These are phyloP conservation scores for Panagrolaimus sp. DNA, from an alignment of 1,140 invertebrate genomes.

Conservation along the genomic window DNA sequence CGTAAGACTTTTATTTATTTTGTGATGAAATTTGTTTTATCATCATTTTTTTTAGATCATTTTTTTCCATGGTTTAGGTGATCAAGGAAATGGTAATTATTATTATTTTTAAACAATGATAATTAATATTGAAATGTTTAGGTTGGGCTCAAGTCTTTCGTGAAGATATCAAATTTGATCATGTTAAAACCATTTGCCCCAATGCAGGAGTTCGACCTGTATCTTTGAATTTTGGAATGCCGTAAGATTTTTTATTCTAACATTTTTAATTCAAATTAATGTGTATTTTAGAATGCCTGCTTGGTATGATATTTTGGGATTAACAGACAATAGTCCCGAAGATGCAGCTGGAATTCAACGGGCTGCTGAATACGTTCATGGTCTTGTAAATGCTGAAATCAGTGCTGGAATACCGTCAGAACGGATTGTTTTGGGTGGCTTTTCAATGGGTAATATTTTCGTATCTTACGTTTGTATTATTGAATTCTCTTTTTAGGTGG, in stretches of 20 bases:
- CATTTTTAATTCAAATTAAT: too few relatives aligned
- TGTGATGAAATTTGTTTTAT: neutral
- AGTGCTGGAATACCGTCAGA: constrained; percentile 65
- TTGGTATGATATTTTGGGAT: constrained; percentile 53
- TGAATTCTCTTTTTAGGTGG: neutral
- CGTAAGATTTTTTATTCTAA: neutral
- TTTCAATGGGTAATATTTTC: constrained; percentile 71
- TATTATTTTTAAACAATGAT: too few relatives aligned
- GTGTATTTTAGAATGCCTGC: constrained; percentile 45
- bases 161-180: constrained; percentile 31
- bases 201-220: constrained; percentile 53
- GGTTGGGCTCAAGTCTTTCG: constrained; percentile 38
- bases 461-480: too few relatives aligned
- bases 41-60: constrained; percentile 46
- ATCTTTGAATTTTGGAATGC: constrained; percentile 56
- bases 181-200: constrained; percentile 52
- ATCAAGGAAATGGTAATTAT: constrained; percentile 56
- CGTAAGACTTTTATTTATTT: constrained; percentile 6
- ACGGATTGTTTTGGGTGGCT: constrained; percentile 66
- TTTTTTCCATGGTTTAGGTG: constrained; percentile 59
- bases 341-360: constrained; percentile 48
- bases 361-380: constrained; percentile 67
- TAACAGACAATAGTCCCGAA: constrained; percentile 35
- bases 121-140: too few relatives aligned
- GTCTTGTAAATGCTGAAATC: constrained; percentile 79